phyloP scores from a whole-genome alignment of 2,888 invertebrate genomes.

The Pollenia griseotomentosa region DNA sequence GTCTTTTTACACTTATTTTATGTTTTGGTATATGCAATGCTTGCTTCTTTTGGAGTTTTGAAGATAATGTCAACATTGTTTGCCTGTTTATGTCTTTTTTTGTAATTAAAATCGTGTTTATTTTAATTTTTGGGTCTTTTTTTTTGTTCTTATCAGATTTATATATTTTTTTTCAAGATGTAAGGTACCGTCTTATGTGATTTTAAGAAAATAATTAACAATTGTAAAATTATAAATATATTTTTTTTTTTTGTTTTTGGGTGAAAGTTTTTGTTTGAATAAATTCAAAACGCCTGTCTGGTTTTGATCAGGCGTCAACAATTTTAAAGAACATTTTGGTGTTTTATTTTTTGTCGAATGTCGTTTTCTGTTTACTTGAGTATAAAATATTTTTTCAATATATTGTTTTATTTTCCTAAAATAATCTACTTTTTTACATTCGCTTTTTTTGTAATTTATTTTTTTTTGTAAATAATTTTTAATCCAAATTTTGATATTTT shows the following conservation, averaged over 20 bases:
- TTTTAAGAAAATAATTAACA: constrained; percentile 18
- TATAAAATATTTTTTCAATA: too few species aligned
- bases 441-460: too few species aligned
- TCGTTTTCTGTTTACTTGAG: too few species aligned
- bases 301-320: too few species aligned
- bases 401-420: too few species aligned
- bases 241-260: background rate
- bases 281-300: too few species aligned
- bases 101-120: constrained; percentile 35
- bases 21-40: constrained; percentile 28
- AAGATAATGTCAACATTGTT: constrained; percentile 31
- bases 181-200: constrained; percentile 2
- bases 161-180: background rate
- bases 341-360: too few species aligned
- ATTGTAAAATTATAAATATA: constrained; percentile 16
- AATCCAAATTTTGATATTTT: too few species aligned
- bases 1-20: background rate
- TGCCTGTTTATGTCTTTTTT: constrained; percentile 8
- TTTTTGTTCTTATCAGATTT: constrained; percentile 12
- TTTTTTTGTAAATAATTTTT: too few species aligned
- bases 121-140: constrained; percentile 12
- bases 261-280: background rate
- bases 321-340: too few species aligned
- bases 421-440: too few species aligned
- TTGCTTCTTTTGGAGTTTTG: constrained; percentile 18